Percentiles rank a stretch among this genome's conserved stretches.
These are phyloP conservation scores for Eristalis arbustorum DNA, from an alignment of 2,888 invertebrate species.

Conservation along the genomic window DNA sequence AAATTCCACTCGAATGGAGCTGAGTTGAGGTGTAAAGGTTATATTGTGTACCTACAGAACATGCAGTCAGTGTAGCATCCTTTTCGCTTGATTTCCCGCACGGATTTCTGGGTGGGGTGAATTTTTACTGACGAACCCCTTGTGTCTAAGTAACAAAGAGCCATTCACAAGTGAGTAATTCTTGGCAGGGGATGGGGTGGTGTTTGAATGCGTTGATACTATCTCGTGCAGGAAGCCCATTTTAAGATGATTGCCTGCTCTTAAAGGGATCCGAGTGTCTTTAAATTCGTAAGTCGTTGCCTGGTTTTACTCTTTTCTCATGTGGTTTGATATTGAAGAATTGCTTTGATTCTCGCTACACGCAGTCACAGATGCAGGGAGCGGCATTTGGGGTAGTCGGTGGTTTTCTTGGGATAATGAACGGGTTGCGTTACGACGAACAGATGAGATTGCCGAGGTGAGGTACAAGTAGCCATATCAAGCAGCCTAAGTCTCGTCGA, in stretches of 20 bases:
- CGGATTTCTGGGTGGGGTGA: background rate
- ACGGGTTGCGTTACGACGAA: too few species aligned
- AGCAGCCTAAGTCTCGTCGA: too few species aligned
- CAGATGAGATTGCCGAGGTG: too few species aligned
- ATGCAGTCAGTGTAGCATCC: background rate
- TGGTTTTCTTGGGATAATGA: too few species aligned
- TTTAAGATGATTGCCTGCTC: background rate
- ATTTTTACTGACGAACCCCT: background rate
- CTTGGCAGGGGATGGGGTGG: background rate
- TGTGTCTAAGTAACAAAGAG: background rate
- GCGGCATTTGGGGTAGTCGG: too few species aligned
- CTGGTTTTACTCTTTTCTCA: background rate
- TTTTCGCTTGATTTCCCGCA: background rate
- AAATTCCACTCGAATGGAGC: constrained; percentile 45
- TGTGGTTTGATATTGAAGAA: background rate
- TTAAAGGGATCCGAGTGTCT: background rate
- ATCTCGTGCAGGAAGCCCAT: background rate
- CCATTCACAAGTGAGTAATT: background rate
- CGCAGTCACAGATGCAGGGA: too few species aligned
- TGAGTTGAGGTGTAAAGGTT: constrained; percentile 15
- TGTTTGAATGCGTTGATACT: background rate
- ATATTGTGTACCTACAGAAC: background rate
- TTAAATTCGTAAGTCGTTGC: background rate
- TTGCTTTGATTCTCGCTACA: background rate
- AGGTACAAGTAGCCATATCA: too few species aligned